Evolutionary conservation across 2,888 invertebrate species (phyloP).

Genomic region (Erebia ligea): DNA sequence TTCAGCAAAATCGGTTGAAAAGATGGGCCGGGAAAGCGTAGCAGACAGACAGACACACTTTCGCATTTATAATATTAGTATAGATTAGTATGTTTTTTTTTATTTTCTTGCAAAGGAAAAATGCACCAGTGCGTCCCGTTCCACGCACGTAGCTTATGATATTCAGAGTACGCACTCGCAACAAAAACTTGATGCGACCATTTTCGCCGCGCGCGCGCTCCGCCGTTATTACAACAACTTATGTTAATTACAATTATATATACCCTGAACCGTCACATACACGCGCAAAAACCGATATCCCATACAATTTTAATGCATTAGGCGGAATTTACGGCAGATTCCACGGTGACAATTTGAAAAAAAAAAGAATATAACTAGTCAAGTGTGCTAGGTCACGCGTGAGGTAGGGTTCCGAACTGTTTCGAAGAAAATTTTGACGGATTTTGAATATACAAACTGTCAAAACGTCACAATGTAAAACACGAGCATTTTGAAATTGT

Average conservation of each 20-base stretch:
- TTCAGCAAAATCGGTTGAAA: no score
- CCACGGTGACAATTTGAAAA: slow-evolving; percentile 56
- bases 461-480: no score
- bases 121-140: slow-evolving; percentile 59
- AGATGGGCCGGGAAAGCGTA: no score
- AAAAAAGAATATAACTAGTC: slow-evolving; percentile 42
- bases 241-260: slow-evolving; percentile 72
- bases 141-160: slow-evolving; percentile 70
- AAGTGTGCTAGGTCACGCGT: slow-evolving; percentile 52
- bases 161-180: slow-evolving; percentile 72
- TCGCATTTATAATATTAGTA: background rate
- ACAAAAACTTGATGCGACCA: slow-evolving; percentile 71
- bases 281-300: slow-evolving; percentile 63
- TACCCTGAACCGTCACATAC: slow-evolving; percentile 59
- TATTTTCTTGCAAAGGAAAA: slow-evolving; percentile 51
- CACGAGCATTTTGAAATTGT: no score
- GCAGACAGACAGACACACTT: no score
- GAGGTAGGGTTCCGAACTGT: slow-evolving; percentile 22
- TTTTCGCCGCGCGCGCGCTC: slow-evolving; percentile 67
- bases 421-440: background rate
- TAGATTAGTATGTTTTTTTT: no score
- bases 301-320: slow-evolving; percentile 79
- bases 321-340: slow-evolving; percentile 75
- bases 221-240: slow-evolving; percentile 77
- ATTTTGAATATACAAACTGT: no score